Base-by-base conservation (phyloP, 2,113 vertebrate genomes). In the Elgaria multicarinata region DNA sequence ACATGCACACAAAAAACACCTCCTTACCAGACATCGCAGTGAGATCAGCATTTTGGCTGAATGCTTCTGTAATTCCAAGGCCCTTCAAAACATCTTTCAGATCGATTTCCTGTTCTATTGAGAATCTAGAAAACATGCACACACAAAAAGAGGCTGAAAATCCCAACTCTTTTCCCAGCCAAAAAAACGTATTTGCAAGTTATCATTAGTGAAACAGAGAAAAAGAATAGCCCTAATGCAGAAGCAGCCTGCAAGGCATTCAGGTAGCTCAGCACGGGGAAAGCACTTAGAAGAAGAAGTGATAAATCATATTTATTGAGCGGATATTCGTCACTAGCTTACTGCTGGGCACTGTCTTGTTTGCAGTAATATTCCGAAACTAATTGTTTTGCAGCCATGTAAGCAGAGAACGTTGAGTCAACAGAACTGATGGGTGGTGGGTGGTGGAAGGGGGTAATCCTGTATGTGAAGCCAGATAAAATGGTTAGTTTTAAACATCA, bases 101-200 rank as follows among this genome's bases (percentile, higher is more conserved):
- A 96, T 99, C 98, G 84, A 99, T 96, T 95, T 97, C 98, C 95
- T 99, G 98, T 91, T 99, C 99, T 91, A 99, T 98, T 90, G 98
- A 98, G 94, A 99, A 99, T 96, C 99, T 99, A 87, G 36, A 93
- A 66, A 92, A 91, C 0, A 39, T 1, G 16, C 0, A n/a, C 28
- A 89, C 46, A 83, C 28, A 93, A 20, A 90, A 13, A 81, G 64
- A 64, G 13, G 75, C 91, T 46, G 78, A 90, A 39, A 24, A 36
- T 86, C 42, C 28, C 31, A 75, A 28, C 50, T 39, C 36, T 50
- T 4, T 85, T 81, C 89, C 7, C 26, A 20, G 1, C 74, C 33
- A 33, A 89, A 91, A 64, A 44, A 92, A 64, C 67, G 86, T 18
- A 75, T 87, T 93, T 89, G 89, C 36, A 82, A 82, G 83, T 92